Evolutionary conservation across 2,888 invertebrate species (phyloP).

Genomic region (Folsomia candida): DNA sequence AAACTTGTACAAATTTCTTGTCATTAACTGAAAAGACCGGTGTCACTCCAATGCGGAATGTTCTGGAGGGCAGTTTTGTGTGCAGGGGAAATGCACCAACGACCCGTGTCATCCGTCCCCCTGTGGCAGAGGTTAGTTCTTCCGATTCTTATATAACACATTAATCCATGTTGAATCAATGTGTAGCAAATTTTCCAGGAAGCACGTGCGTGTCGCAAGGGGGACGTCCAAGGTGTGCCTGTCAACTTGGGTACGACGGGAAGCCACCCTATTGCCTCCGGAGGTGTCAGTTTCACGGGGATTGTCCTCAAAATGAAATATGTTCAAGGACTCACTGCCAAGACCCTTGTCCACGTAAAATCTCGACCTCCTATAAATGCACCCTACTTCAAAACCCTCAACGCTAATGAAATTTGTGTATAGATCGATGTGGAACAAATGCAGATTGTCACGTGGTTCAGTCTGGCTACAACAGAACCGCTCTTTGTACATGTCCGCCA

Average conservation of each 20-base stretch:
- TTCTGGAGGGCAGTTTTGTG: slow-evolving; percentile 33
- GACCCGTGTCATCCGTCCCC: slow-evolving; percentile 35
- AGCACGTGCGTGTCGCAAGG: slow-evolving; percentile 21
- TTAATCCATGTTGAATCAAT: too few relatives aligned
- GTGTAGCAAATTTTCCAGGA: slow-evolving; percentile 17
- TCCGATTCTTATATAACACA: too few relatives aligned
- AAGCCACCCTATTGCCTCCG: slow-evolving; percentile 33
- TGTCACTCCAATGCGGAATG: slow-evolving; percentile 34
- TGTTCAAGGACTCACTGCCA: slow-evolving; percentile 31
- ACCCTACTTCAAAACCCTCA: background rate
- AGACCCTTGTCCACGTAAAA: slow-evolving; percentile 35
- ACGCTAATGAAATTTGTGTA: slow-evolving; percentile 5
- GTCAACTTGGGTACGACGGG: slow-evolving; percentile 28
- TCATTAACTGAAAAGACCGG: slow-evolving; percentile 14
- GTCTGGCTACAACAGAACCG: slow-evolving; percentile 22
- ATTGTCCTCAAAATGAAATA: slow-evolving; percentile 30
- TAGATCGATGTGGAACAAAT: slow-evolving; percentile 31
- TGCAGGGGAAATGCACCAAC: slow-evolving; percentile 33
- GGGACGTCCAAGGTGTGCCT: slow-evolving; percentile 30
- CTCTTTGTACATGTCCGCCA: slow-evolving; percentile 30
- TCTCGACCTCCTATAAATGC: too few relatives aligned
- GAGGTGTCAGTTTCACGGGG: slow-evolving; percentile 22
- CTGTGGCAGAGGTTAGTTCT: slow-evolving; percentile 32
- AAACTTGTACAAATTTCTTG: background rate
- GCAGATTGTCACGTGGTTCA: slow-evolving; percentile 30